A percentile compares a stretch with the other conserved stretches of the same genome.
Evolutionary conservation across 2,888 invertebrate genomes (phyloP).

Genomic region (Esperia sulphurella): DNA sequence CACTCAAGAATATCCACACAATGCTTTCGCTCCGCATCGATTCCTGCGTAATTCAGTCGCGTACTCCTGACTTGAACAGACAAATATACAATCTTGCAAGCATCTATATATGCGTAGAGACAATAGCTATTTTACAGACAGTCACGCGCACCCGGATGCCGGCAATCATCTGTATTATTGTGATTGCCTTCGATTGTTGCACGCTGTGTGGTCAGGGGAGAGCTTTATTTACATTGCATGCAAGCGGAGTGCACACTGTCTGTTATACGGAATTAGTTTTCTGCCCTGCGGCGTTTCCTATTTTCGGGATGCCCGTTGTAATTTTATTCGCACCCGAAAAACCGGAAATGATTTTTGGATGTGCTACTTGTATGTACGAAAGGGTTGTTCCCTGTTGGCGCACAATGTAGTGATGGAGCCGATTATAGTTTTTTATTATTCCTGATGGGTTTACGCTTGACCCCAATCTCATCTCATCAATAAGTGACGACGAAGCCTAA

Average conservation of each 20-base stretch:
- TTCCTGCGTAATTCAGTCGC: constrained; percentile 62
- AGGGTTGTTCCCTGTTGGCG: too few species aligned
- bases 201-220: constrained; percentile 14
- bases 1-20: constrained; percentile 22
- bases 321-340: too few species aligned
- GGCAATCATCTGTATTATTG: constrained; percentile 30
- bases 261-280: neutral
- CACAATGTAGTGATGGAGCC: too few species aligned
- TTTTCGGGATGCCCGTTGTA: too few species aligned
- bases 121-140: constrained; percentile 15
- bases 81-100: constrained; percentile 28
- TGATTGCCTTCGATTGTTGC: constrained; percentile 29
- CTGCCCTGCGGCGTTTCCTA: too few species aligned
- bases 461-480: too few species aligned
- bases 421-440: too few species aligned
- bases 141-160: constrained; percentile 28
- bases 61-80: constrained; percentile 23
- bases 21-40: constrained; percentile 25
- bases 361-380: too few species aligned
- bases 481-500: too few species aligned
- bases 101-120: constrained; percentile 16
- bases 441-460: too few species aligned
- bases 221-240: constrained; percentile 3
- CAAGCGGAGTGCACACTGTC: too few species aligned
- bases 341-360: too few species aligned